These are phyloP conservation scores for Columbina picui DNA, from an alignment of 2,113 vertebrate genomes.

Conservation along the genomic window DNA sequence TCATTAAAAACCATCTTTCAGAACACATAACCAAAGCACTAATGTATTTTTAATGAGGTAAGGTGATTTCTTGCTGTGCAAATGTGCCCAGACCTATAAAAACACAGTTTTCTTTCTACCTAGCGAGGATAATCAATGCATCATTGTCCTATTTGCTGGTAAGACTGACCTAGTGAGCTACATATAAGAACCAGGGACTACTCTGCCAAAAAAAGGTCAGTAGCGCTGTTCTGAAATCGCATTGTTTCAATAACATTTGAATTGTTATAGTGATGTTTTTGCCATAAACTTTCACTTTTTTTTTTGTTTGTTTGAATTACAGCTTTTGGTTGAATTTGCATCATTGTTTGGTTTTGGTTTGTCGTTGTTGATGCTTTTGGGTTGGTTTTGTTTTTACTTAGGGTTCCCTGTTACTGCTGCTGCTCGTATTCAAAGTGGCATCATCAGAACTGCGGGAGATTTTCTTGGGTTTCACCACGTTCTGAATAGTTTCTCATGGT, in stretches of 20 bases:
- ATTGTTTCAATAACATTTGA: neutral
- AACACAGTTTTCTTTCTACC: neutral
- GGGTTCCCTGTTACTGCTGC: neutral
- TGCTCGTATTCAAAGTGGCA: neutral
- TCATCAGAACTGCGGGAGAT: neutral
- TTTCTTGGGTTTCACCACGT: neutral
- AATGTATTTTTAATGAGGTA: slow-evolving; percentile 62
- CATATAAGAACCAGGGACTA: neutral
- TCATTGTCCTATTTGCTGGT: slow-evolving; percentile 42
- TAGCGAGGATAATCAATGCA: slow-evolving; percentile 3
- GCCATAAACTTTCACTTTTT: neutral
- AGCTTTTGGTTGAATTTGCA: neutral
- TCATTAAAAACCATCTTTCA: slow-evolving; percentile 39
- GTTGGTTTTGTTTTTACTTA: neutral
- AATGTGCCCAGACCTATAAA: slow-evolving; percentile 43
- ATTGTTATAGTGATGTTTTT: neutral
- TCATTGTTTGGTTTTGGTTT: no score
- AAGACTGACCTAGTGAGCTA: slow-evolving; percentile 48
- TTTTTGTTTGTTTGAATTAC: neutral
- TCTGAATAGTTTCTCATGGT: neutral
- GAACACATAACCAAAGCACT: slow-evolving; percentile 12
- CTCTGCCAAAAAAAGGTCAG: neutral
- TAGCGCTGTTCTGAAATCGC: neutral
- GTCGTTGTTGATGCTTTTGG: neutral
- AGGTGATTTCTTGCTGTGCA: slow-evolving; percentile 56